Base-by-base conservation (phyloP, 2,113 vertebrate species). In the Dasyornis broadbenti region DNA sequence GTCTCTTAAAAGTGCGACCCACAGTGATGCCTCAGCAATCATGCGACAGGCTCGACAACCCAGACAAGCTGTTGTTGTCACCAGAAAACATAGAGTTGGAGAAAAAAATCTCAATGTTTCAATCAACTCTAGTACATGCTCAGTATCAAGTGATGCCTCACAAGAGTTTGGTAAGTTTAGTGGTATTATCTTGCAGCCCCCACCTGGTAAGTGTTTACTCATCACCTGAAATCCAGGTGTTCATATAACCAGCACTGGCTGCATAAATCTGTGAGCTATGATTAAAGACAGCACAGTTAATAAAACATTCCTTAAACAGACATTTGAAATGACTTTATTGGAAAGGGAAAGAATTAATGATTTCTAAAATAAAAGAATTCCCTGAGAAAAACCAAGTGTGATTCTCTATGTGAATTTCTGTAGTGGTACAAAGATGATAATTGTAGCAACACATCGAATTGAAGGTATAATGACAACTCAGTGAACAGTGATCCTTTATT, bases 51-150 rank as follows among this genome's bases (percentile, higher is more conserved):
- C 99, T 15, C 98, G 99, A 21, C 96, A 92, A n/a, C 97, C 98
- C 37, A 96, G 94, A 84, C 98, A 99, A 92, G 99, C 99, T 0
- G 99, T 99, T 77, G 96, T 99, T 26, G 99, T 99, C 59, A 97
- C 99, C 8, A 97, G 97, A 88, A 99, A 98, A 97, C 85, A 78
- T 13, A 93, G 37, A 82, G 94, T 42, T 75, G 97, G 94, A 85
- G 96, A 86, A 57, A 95, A 76, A 1, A 70, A 37, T 30, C 65
- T 75, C 52, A 78, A 24, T 13, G 30, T 56, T 66, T 94, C 95
- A 26, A 39, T 66, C 1, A 76, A 65, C 23, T 97, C 98, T 9
- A 86, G 85, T 4, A 85, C 91, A 7, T 80, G 88, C 60, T 97
- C 94, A 3, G 64, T 63, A 59, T 85, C 88, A 92, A 96, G 96